Conservation (phyloP, 2,797 vertebrate genomes). For the Rallus crepitans region DNA sequence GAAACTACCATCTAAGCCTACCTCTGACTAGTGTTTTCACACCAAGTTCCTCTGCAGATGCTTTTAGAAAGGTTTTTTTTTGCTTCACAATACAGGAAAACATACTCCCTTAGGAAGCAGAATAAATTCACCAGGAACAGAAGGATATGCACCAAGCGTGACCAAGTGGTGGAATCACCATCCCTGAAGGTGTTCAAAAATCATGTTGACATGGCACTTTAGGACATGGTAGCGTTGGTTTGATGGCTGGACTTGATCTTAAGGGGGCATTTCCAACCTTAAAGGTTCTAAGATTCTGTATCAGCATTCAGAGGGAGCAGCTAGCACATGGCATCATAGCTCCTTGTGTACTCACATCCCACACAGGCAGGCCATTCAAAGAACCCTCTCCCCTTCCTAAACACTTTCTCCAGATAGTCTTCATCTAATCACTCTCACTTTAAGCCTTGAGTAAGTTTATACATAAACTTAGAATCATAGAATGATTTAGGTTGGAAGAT, state of each 20-base stretch:
- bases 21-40: neutral
- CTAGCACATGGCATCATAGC: accelerated
- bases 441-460: neutral
- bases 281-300: too few relatives aligned
- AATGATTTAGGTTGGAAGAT: too few relatives aligned
- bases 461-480: neutral
- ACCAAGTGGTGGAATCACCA: too few relatives aligned
- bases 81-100: neutral
- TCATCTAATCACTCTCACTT: neutral
- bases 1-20: neutral
- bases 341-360: neutral
- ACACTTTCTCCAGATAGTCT: neutral
- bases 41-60: neutral
- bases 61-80: neutral
- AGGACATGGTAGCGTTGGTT: too few relatives aligned
- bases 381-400: neutral
- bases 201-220: too few relatives aligned
- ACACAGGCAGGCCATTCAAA: neutral
- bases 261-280: too few relatives aligned
- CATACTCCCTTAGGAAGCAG: neutral
- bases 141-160: neutral
- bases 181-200: too few relatives aligned
- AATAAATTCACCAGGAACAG: neutral
- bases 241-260: too few relatives aligned
- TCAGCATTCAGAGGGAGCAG: neutral